Percentiles rank a stretch among this genome's conserved stretches.
Conservation (phyloP, 2,888 invertebrate genomes). For the Amphiduros pacificus region DNA sequence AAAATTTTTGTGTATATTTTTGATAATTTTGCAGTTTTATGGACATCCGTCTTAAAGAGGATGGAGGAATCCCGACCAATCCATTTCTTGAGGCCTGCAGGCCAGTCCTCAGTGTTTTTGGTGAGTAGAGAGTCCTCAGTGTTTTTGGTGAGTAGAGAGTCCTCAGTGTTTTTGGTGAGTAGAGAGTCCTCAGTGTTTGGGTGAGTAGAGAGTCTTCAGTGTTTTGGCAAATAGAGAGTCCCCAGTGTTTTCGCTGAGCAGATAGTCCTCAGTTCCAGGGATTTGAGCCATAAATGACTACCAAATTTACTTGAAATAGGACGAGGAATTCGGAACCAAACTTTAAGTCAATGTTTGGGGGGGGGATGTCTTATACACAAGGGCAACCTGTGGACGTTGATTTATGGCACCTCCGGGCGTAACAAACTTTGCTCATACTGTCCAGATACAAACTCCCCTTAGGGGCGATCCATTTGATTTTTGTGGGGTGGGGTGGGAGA, state of each 20-base stretch:
- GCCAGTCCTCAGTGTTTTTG: constrained; percentile 52
- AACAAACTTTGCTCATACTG: no score
- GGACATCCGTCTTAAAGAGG: constrained; percentile 39
- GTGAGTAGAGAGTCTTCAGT: constrained; percentile 48
- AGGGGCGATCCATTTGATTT: no score
- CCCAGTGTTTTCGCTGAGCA: constrained; percentile 55
- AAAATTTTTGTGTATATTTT: not conserved
- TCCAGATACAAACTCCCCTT: no score
- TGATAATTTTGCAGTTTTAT: constrained; percentile 41
- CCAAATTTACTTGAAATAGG: no score
- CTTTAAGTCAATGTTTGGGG: no score
- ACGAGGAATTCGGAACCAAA: no score
- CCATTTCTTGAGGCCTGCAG: constrained; percentile 51
- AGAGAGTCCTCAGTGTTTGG: constrained; percentile 52
- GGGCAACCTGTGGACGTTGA: no score
- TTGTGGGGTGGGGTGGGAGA: no score
- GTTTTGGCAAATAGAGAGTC: constrained; percentile 55
- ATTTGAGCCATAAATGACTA: no score
- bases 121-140: constrained; percentile 48
- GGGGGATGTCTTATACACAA: no score
- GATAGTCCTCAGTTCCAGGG: no score
- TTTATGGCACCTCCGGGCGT: no score
- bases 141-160: constrained; percentile 56
- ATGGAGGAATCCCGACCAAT: constrained; percentile 49
- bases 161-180: constrained; percentile 54